Evolutionary conservation across 2,113 vertebrate species (phyloP).

Genomic region (Papio anubis): DNA sequence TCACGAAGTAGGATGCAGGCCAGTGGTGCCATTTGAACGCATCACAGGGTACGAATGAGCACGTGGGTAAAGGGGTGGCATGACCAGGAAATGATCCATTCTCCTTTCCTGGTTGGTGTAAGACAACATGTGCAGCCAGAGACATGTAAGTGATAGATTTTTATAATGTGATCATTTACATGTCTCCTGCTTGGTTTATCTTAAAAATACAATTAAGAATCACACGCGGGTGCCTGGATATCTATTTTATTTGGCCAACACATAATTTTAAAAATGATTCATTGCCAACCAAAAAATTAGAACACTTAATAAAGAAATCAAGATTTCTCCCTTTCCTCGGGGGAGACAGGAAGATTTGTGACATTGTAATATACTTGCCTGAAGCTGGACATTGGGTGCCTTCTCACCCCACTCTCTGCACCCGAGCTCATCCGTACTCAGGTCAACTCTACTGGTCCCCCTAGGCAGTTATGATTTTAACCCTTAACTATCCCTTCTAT

Average conservation of each 20-base stretch:
- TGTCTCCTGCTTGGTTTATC: neutral
- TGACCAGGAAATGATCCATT: neutral
- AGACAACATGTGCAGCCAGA: neutral
- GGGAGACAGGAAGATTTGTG: neutral
- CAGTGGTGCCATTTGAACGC: accelerated
- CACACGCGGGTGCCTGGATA: neutral
- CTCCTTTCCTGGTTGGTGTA: neutral
- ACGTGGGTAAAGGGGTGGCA: neutral
- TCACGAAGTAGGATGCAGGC: neutral
- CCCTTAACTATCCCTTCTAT: neutral
- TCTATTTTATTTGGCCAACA: neutral
- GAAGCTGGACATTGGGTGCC: neutral
- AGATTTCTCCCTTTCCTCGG: neutral
- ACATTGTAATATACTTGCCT: neutral
- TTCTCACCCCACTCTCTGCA: neutral
- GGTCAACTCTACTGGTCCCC: neutral
- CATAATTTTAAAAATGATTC: neutral
- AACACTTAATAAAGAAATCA: neutral
- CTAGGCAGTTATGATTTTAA: neutral
- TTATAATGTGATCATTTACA: neutral
- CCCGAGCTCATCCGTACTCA: neutral
- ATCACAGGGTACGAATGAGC: neutral
- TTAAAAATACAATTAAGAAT: neutral
- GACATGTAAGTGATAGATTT: neutral
- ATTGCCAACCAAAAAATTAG: neutral